Evolutionary conservation across 2,797 vertebrate genomes (phyloP).

Genomic region (Clarias laeviceps): DNA sequence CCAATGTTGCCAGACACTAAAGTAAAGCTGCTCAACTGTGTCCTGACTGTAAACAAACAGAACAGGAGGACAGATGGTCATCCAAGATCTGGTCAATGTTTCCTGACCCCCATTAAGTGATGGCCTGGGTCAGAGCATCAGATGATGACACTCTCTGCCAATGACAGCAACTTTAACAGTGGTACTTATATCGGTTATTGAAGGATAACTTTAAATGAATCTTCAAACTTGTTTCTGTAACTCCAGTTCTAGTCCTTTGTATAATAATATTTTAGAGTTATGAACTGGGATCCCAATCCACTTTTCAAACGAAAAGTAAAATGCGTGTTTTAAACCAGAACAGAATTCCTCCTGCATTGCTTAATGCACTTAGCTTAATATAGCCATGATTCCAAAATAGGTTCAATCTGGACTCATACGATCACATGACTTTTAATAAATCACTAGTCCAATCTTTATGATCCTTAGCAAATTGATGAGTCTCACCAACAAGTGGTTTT

Average conservation of each 20-base stretch:
- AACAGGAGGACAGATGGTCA: constrained; percentile 40
- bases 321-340: not conserved
- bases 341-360: not conserved
- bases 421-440: no score
- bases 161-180: constrained; percentile 3
- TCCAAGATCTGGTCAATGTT: constrained; percentile 9
- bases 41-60: constrained; percentile 33
- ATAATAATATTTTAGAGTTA: not conserved
- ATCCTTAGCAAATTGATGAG: no score
- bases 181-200: not conserved
- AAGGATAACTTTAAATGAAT: not conserved
- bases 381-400: no score
- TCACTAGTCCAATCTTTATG: no score
- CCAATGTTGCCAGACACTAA: constrained; percentile 30
- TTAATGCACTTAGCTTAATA: no score
- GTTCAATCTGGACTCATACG: no score
- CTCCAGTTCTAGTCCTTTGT: not conserved
- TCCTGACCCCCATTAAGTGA: constrained; percentile 26
- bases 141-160: constrained; percentile 25
- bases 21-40: constrained; percentile 30
- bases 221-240: not conserved
- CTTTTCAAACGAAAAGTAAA: not conserved
- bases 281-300: not conserved
- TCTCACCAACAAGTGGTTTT: no score
- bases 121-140: constrained; percentile 3